Evolutionary conservation across 2,113 vertebrate genomes (phyloP).

Genomic region (Scatophagus argus): DNA sequence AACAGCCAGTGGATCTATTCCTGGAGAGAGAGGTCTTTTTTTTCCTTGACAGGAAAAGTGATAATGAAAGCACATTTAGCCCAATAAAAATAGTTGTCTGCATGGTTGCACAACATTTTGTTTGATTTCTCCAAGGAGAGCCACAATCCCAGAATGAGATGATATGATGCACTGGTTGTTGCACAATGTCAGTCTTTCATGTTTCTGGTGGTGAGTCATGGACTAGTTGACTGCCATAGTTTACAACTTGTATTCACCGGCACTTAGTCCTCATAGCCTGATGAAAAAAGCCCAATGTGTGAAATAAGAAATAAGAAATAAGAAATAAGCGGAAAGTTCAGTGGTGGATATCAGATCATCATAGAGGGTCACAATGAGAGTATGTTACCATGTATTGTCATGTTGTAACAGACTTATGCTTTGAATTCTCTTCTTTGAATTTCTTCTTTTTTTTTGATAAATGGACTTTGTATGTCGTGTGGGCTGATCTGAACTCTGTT

Average conservation of each 20-base stretch:
- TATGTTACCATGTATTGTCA: not conserved
- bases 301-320: not conserved
- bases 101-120: slow-evolving; percentile 54
- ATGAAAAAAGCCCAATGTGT: not conserved
- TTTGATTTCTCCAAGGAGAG: slow-evolving; percentile 45
- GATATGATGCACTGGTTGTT: slow-evolving; percentile 54
- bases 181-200: slow-evolving; percentile 43
- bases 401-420: slow-evolving; percentile 8
- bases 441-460: slow-evolving; percentile 25
- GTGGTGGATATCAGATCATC: slow-evolving; percentile 1
- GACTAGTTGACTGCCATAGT: slow-evolving; percentile 20
- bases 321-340: not conserved
- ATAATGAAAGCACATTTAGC: slow-evolving; percentile 48
- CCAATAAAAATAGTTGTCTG: slow-evolving; percentile 33
- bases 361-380: slow-evolving; percentile 10
- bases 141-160: slow-evolving; percentile 35
- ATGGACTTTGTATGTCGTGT: not conserved
- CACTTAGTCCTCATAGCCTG: not conserved
- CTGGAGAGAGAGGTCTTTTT: slow-evolving; percentile 34
- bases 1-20: slow-evolving; percentile 44
- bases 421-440: slow-evolving; percentile 17
- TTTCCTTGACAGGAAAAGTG: slow-evolving; percentile 21
- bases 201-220: slow-evolving; percentile 49
- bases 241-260: slow-evolving; percentile 29
- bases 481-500: slow-evolving; percentile 34